A percentile compares a stretch with the other conserved stretches of the same genome.
Conservation (phyloP, 1,140 invertebrate species). For the Delia radicum region DNA sequence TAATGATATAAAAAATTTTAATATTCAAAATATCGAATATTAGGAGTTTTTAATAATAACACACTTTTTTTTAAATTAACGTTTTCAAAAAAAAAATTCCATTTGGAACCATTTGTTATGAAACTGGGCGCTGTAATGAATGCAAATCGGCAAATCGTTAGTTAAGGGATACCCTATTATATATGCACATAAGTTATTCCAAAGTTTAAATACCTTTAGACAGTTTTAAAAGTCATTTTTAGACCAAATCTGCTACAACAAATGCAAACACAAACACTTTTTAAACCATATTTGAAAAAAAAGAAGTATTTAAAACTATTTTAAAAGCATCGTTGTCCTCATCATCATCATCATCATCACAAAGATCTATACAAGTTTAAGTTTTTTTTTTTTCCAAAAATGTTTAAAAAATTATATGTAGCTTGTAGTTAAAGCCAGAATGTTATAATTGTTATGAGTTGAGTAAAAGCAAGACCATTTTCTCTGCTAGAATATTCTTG, state of each 20-base stretch:
- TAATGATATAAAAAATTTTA: too few species aligned
- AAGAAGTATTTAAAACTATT: background rate
- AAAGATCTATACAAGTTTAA: background rate
- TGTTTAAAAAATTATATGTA: background rate
- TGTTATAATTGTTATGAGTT: background rate
- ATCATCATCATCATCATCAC: background rate
- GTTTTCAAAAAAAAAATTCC: too few species aligned
- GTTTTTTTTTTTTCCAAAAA: background rate
- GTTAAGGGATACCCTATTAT: too few species aligned
- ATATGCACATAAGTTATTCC: constrained; percentile 11
- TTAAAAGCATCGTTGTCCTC: background rate
- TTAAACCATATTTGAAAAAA: background rate
- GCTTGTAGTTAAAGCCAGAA: background rate
- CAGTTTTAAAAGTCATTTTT: constrained; percentile 44
- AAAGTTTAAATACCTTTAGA: constrained; percentile 55
- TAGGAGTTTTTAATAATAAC: too few species aligned
- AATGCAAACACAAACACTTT: background rate
- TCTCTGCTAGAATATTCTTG: too few species aligned
- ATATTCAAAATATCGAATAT: too few species aligned
- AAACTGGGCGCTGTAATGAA: too few species aligned
- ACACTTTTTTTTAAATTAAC: too few species aligned
- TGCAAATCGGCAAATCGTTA: too few species aligned
- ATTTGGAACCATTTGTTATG: too few species aligned
- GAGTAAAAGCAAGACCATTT: background rate
- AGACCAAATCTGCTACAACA: background rate